Base-by-base conservation (phyloP, 2,113 vertebrate species). In the Turdus rufiventris region DNA sequence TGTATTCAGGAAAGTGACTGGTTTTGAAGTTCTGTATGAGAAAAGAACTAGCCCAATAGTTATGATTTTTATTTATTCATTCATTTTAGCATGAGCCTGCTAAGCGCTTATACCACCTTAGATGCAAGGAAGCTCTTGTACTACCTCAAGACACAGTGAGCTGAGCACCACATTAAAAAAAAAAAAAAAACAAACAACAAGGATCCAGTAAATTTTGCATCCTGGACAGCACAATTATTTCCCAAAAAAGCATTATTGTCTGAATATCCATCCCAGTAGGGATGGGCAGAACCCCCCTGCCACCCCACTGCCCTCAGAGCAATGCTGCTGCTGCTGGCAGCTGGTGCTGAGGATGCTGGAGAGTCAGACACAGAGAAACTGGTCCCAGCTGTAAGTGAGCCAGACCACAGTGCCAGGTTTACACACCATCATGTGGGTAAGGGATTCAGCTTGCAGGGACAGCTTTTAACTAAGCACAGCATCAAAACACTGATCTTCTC, bases 231-330 rank as follows among this genome's bases (percentile, higher is more conserved):
- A 50, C 4, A 36, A 23, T 56, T 43, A 24, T 21, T 43, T 78
- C 43, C 56, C n/a, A 40, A 58, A 81, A 63, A 21, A 4, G 0
- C 14, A 16, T 21, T 82, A 10, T 76, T 73, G 28, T 60, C n/a
- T 48, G 31, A 89, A 73, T 47, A 77, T 25, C 20, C 34, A 50
- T 31, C 48, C 40, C 60, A 26, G 14, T 2, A 34, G 58, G 18
- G 33, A 62, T n/a, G 33, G 28, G 21, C 54, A 65, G 50, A 42
- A 36, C 2, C 9, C 12, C 2, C 2, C 18, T 28, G 25, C 33
- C 38, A 29, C 19, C 9, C 8, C 0, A 0, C 29, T 77, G 26
- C 10, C n/a, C 21, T 18, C 1, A 1, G 8, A 31, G 16, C 25
- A 54, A 14, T 8, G 20, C 1, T 24, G 33, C 15, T 81, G 65